phyloP scores from a whole-genome alignment of 1,140 invertebrate genomes.

The Listronotus oregonensis region DNA sequence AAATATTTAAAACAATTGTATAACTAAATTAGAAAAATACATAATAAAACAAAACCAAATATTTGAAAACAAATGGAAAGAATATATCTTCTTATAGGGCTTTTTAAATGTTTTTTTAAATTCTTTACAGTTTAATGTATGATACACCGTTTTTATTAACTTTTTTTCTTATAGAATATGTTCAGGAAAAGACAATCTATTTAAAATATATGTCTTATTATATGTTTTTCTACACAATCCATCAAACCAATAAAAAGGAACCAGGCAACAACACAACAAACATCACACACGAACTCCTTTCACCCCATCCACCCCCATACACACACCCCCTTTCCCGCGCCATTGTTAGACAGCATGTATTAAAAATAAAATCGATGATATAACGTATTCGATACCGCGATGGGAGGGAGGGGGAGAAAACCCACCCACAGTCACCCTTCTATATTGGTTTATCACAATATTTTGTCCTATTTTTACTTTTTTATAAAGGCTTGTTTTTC shows the following conservation, averaged over 20 bases:
- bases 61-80: too few relatives aligned
- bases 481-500: neutral
- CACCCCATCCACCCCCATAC: conserved; percentile 15
- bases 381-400: conserved; percentile 34
- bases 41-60: too few relatives aligned
- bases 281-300: conserved; percentile 22
- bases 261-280: conserved; percentile 38
- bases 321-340: conserved; percentile 25
- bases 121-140: neutral
- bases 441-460: conserved; percentile 10
- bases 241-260: conserved; percentile 35
- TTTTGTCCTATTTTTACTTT: conserved; percentile 9
- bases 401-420: conserved; percentile 9
- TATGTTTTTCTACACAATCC: conserved; percentile 21
- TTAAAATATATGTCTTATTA: conserved; percentile 12
- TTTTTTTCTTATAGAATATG: neutral
- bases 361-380: conserved; percentile 46
- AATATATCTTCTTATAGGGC: too few relatives aligned
- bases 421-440: conserved; percentile 19
- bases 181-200: conserved; percentile 9
- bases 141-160: neutral
- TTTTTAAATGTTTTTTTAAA: too few relatives aligned
- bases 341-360: conserved; percentile 43
- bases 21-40: too few relatives aligned
- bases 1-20: too few relatives aligned